Evolutionary conservation across 2,888 invertebrate species (phyloP), one percentile per base, ranked within the genome.

Genomic region (Bugulina stolonifera): DNA sequence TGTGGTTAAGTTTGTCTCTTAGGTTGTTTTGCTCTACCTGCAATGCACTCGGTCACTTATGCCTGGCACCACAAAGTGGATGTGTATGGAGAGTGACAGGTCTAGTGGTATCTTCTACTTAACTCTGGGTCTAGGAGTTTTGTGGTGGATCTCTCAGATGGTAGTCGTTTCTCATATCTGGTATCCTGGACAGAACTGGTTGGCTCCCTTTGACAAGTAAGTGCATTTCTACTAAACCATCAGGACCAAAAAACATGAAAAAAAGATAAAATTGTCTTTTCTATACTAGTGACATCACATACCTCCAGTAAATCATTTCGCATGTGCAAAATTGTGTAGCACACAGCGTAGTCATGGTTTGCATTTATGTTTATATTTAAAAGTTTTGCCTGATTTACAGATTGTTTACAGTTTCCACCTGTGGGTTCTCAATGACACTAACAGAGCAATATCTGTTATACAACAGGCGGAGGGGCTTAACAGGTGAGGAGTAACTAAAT

Each of bases 361-460:
- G 10, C 18, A 52, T 52, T 52, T 52, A 14, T 10, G 18, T 10
- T 18, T n/a, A n/a, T n/a, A 52, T 52, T 52, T 10, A n/a, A n/a
- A n/a, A n/a, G n/a, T n/a, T n/a, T n/a, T n/a, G n/a, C 10, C 18
- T 55, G 5, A 14, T n/a, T 73, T 76, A 22, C 76, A 86, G 86
- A 72, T 86, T 99, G 72, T 99, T 94, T 81, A 92, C 97, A 0
- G 88, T 91, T 23, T 96, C 97, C 0, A n/a, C n/a, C n/a, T n/a
- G n/a, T 0, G 93, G 96, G 92, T 98, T 97, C 85, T 92, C 91
- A 79, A 90, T 92, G 0, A 85, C 94, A 29, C 86, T 98, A 43
- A 92, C 97, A 76, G 98, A 98, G 84, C 97, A 97, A 85, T 94
- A 95, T 22, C 89, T 98, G 88, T 93, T 93, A 1, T 85, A 98